Evolutionary conservation across 2,888 invertebrate species (phyloP), one percentile per base, ranked within the genome.

Genomic region (Rhaphigaster nebulosa): DNA sequence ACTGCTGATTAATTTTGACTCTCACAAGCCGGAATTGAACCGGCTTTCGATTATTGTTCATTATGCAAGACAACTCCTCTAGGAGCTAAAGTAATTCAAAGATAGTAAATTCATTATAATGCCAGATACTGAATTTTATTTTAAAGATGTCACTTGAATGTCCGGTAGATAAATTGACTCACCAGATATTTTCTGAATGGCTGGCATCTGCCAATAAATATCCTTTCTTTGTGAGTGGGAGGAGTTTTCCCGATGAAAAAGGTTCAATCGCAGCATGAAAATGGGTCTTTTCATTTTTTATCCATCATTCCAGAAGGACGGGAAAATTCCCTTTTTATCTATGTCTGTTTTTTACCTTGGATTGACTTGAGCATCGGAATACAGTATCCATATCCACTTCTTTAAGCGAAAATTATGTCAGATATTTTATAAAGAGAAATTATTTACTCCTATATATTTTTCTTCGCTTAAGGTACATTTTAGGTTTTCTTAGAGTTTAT

Each of bases 321-420:
- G 70, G 70, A 76, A 76, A 76, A 76, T 76, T 76, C 38, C 70
- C 70, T 38, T 76, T 76, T 76, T 76, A 76, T 76, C 70, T 76
- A 38, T 20, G 20, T 23, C 38, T 38, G 38, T 76, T 70, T 76
- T 70, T 76, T 76, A 26, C 38, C 38, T 34, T 76, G 15, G 34
- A 4, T 23, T 76, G 70, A 76, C 70, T 34, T 65, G 70, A 38
- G 26, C 38, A 76, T 76, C 70, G 0, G 34, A 76, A 38, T 15
- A 76, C 70, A 76, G 38, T 38, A 76, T 76, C 70, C 70, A 76
- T 38, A 76, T 76, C 34, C 70, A 76, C 38, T 76, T 38, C 38
- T 23, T 8, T 18, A 76, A n/a, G 20, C 38, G 34, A 76, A 76
- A 76, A 38, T 76, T 38, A 76, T 76, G 34, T 20, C 70, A n/a